These are phyloP conservation scores for Glyptemys insculpta DNA, from an alignment of 2,797 vertebrate species.

Conservation along the genomic window DNA sequence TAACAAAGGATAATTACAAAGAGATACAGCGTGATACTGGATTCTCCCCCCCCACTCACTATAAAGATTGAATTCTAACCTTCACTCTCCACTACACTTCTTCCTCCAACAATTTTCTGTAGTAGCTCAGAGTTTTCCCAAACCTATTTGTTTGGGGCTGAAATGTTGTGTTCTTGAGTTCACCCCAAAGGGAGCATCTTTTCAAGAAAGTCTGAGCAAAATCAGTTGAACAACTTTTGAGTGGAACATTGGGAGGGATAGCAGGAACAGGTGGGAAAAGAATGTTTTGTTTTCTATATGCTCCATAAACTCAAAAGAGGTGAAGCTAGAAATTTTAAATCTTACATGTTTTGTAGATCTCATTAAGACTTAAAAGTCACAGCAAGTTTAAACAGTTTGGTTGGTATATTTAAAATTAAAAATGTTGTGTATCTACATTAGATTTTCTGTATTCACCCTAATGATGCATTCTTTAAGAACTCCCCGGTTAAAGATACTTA, in stretches of 20 bases:
- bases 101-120: neutral
- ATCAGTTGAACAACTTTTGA: rapidly evolving
- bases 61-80: neutral
- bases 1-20: neutral
- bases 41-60: too few relatives aligned
- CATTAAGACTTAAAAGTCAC: neutral
- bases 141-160: neutral
- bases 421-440: too few relatives aligned
- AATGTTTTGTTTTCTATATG: neutral
- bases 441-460: neutral
- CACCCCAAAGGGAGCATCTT: neutral
- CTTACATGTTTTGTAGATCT: neutral
- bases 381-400: neutral
- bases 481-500: neutral
- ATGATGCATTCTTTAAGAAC: neutral
- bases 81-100: neutral
- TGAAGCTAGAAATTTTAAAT: neutral
- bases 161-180: rapidly evolving
- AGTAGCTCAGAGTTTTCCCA: neutral
- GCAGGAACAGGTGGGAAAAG: neutral
- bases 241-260: neutral
- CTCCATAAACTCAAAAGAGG: neutral
- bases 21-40: neutral
- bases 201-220: neutral
- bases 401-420: neutral